Evolutionary conservation across 2,113 vertebrate species (phyloP).

Genomic region (Entomyzon cyanotis): DNA sequence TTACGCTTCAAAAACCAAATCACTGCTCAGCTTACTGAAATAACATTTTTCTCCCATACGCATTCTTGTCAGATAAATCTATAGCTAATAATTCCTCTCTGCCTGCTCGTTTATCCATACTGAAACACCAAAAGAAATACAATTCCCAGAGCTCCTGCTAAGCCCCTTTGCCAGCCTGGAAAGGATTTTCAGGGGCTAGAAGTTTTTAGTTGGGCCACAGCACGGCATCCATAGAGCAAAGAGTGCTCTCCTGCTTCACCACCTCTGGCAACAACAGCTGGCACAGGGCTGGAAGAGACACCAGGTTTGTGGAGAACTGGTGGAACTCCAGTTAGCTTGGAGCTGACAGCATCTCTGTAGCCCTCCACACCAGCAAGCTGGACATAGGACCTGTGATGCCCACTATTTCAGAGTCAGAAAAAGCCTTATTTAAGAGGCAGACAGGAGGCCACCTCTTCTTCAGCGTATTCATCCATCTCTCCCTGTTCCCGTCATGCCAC

Average conservation of each 20-base stretch:
- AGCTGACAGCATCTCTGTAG: rapidly evolving
- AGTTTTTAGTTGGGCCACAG: rapidly evolving
- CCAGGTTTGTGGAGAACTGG: background rate
- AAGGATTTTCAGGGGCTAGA: background rate
- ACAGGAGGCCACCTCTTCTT: background rate
- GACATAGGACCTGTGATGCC: rapidly evolving
- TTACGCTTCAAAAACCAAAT: background rate
- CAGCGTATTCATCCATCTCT: background rate
- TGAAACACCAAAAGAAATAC: background rate
- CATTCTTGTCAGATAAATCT: constrained; percentile 31
- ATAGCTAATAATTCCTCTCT: constrained; percentile 33
- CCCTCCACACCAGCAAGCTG: rapidly evolving
- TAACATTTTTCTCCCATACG: background rate
- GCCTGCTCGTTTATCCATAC: background rate
- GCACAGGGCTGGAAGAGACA: background rate
- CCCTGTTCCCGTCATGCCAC: background rate
- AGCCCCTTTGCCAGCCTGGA: background rate
- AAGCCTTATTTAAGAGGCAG: background rate
- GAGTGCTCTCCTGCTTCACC: background rate
- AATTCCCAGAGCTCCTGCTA: background rate
- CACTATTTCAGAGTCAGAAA: background rate
- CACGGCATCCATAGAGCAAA: background rate
- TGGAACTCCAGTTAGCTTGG: rapidly evolving
- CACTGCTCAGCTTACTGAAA: background rate
- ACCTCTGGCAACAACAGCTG: rapidly evolving